Percentiles rank a stretch among this genome's conserved stretches.
Conservation (phyloP, 2,797 vertebrate genomes). For the Myotis findleyi region DNA sequence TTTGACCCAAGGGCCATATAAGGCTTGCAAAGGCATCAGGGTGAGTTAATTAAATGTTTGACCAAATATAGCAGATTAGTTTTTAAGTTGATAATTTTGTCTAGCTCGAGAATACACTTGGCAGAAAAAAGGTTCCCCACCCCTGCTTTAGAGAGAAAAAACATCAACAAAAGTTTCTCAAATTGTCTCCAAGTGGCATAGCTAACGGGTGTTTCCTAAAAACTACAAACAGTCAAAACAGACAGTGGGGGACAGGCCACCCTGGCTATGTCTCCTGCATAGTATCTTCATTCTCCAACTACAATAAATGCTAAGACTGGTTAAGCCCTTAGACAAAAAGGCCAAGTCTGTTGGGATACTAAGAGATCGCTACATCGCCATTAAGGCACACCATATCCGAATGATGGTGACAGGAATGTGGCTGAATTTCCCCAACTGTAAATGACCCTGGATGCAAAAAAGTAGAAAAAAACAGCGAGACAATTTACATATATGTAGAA, state of each 20-base stretch:
- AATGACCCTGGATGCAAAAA: conserved; percentile 41
- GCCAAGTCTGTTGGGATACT: conserved; percentile 74
- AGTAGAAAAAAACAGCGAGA: background rate
- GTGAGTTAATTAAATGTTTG: too few relatives aligned
- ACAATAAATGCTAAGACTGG: conserved; percentile 44
- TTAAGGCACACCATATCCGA: conserved; percentile 76
- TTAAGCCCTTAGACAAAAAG: conserved; percentile 62
- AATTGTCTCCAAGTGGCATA: background rate
- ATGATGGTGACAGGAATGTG: conserved; percentile 67
- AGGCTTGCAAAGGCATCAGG: too few relatives aligned
- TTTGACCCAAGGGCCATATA: too few relatives aligned
- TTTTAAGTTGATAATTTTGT: too few relatives aligned
- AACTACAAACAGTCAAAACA: background rate
- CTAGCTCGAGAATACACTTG: too few relatives aligned
- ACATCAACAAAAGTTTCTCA: background rate
- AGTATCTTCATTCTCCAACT: conserved; percentile 51
- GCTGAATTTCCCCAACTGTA: conserved; percentile 78
- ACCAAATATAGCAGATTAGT: too few relatives aligned
- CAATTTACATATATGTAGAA: background rate
- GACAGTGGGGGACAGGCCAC: background rate
- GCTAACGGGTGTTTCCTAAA: background rate
- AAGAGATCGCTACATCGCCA: conserved; percentile 77
- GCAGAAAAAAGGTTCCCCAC: too few relatives aligned
- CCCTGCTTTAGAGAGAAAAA: conserved; percentile 17
- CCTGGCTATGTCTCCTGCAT: background rate